These are phyloP conservation scores for Typhlomys cinereus DNA, from an alignment of 2,113 vertebrate genomes.

Conservation along the genomic window DNA sequence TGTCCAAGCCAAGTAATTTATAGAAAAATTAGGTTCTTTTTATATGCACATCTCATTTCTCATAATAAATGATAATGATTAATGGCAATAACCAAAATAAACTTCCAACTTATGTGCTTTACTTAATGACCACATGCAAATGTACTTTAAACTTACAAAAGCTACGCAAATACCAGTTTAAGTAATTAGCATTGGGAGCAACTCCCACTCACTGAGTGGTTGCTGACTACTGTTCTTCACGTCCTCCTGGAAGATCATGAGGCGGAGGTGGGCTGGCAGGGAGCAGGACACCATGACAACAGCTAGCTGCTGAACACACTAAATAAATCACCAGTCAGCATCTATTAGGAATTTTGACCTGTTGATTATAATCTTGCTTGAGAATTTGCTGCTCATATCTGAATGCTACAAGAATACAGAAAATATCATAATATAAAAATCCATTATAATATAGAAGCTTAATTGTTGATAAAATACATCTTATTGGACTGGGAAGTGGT, in stretches of 20 bases:
- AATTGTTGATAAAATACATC: neutral
- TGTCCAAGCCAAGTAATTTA: neutral
- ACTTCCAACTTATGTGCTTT: neutral
- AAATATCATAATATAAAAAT: neutral
- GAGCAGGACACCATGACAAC: neutral
- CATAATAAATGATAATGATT: neutral
- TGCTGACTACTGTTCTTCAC: neutral
- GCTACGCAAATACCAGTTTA: neutral
- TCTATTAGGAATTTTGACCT: neutral
- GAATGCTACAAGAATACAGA: neutral
- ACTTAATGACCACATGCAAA: neutral
- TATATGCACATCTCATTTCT: neutral
- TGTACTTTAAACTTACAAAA: neutral
- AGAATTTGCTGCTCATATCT: neutral
- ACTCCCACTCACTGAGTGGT: neutral
- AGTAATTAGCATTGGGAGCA: neutral
- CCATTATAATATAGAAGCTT: neutral
- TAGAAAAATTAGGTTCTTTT: neutral
- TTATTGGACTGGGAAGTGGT: neutral
- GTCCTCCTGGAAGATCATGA: neutral
- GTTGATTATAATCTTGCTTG: neutral
- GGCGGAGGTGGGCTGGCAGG: neutral
- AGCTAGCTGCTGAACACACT: neutral
- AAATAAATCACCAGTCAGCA: neutral
- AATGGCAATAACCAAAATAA: neutral